phyloP scores from a whole-genome alignment of 2,113 vertebrate genomes.

The Hucho hucho region DNA sequence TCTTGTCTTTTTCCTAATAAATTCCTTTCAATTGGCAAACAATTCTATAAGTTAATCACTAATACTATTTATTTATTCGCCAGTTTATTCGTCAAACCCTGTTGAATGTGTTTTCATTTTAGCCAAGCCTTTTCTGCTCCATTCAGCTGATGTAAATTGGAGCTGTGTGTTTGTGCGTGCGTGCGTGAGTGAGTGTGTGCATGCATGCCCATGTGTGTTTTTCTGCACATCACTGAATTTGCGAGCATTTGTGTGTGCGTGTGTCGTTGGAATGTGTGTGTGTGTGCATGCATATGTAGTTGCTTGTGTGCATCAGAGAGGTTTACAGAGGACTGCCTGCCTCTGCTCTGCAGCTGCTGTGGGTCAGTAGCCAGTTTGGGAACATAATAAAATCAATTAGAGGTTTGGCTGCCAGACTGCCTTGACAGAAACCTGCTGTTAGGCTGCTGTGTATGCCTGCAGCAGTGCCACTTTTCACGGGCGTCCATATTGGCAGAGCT shows the following conservation, averaged over 20 bases:
- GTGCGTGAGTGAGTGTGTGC: not conserved
- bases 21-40: not conserved
- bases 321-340: too few species aligned
- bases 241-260: not conserved
- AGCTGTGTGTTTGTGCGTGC: not conserved
- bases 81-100: not conserved
- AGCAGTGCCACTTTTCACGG: not conserved
- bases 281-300: too few species aligned
- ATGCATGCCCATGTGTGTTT: not conserved
- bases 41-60: not conserved
- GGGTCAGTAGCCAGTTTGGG: constrained; percentile 6
- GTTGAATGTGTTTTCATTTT: not conserved
- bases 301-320: too few species aligned
- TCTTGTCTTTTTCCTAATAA: not conserved
- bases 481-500: not conserved
- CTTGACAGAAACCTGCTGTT: not conserved
- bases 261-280: too few species aligned
- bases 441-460: not conserved
- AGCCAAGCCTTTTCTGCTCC: too few species aligned
- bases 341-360: not conserved
- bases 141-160: not conserved
- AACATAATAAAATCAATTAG: constrained; percentile 7
- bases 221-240: too few species aligned
- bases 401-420: not conserved
- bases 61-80: not conserved